Evolutionary conservation across 2,888 invertebrate species (phyloP).

Genomic region (Drosophila austrosaltans): DNA sequence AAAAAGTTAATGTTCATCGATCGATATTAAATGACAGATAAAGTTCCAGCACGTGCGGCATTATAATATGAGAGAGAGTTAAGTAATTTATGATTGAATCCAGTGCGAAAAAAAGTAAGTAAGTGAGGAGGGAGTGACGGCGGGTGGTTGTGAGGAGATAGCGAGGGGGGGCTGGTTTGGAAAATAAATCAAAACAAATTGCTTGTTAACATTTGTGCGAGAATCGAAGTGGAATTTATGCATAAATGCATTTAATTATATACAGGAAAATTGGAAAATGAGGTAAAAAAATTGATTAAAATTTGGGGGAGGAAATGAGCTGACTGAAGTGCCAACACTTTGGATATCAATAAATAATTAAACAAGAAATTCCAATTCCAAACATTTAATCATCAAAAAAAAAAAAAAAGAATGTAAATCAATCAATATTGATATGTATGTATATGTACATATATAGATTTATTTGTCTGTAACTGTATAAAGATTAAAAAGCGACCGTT

Average conservation of each 20-base stretch:
- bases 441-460: constrained; percentile 13
- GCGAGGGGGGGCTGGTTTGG: neutral
- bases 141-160: neutral
- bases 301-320: neutral
- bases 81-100: constrained; percentile 7
- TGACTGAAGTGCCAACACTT: constrained; percentile 34
- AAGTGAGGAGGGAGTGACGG: neutral
- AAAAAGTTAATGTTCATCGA: neutral
- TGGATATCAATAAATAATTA: constrained; percentile 32
- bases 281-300: constrained; percentile 10
- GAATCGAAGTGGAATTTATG: constrained; percentile 55
- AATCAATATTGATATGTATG: constrained; percentile 25
- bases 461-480: neutral
- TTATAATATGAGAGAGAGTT: neutral
- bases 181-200: constrained; percentile 57
- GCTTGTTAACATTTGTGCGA: constrained; percentile 54
- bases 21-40: constrained; percentile 12
- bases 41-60: constrained; percentile 11
- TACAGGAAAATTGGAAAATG: constrained; percentile 19
- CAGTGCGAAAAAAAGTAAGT: neutral
- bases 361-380: constrained; percentile 11
- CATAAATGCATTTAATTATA: constrained; percentile 65
- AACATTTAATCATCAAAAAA: neutral
- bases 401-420: constrained; percentile 35
- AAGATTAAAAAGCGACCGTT: constrained; percentile 1